Conservation (phyloP, 2,797 vertebrate species). For the Apogon talboti region DNA sequence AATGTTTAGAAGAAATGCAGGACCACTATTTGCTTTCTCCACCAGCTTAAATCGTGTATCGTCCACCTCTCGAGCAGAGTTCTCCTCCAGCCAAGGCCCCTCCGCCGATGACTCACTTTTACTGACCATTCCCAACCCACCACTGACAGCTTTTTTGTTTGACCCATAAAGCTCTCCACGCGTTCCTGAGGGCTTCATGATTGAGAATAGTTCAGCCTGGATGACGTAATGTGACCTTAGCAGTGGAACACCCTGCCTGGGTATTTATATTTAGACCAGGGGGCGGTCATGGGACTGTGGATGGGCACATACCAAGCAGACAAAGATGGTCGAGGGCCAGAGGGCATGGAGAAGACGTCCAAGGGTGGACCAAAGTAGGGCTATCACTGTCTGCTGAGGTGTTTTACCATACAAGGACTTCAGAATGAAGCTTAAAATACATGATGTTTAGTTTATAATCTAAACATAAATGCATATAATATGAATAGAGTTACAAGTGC, state of each 20-base stretch:
- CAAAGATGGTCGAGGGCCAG: slow-evolving; percentile 68
- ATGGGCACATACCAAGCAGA: slow-evolving; percentile 64
- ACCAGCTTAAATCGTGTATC: background rate
- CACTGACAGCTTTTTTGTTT: background rate
- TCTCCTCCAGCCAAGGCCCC: background rate
- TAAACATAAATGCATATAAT: too few species aligned
- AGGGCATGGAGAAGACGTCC: slow-evolving; percentile 34
- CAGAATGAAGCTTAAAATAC: slow-evolving; percentile 24
- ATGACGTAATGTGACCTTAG: slow-evolving; percentile 75
- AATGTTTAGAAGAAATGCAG: slow-evolving; percentile 3
- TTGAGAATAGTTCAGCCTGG: slow-evolving; percentile 28
- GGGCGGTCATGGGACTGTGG: slow-evolving; percentile 59
- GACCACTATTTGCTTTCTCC: background rate
- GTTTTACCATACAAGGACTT: slow-evolving; percentile 42
- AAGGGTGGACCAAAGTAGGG: background rate
- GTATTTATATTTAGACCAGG: slow-evolving; percentile 72
- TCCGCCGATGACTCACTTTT: background rate
- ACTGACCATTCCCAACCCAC: slow-evolving; percentile 11
- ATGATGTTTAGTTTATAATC: background rate
- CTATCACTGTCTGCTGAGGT: slow-evolving; percentile 34
- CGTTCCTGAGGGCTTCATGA: slow-evolving; percentile 15
- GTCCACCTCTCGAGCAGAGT: slow-evolving; percentile 1
- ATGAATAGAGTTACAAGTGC: too few species aligned
- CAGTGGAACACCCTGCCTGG: slow-evolving; percentile 27
- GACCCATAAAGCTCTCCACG: slow-evolving; percentile 40